Base-by-base conservation (phyloP, 35 echinoderm and acorn worm genomes). In the Apostichopus parvimensis region DNA sequence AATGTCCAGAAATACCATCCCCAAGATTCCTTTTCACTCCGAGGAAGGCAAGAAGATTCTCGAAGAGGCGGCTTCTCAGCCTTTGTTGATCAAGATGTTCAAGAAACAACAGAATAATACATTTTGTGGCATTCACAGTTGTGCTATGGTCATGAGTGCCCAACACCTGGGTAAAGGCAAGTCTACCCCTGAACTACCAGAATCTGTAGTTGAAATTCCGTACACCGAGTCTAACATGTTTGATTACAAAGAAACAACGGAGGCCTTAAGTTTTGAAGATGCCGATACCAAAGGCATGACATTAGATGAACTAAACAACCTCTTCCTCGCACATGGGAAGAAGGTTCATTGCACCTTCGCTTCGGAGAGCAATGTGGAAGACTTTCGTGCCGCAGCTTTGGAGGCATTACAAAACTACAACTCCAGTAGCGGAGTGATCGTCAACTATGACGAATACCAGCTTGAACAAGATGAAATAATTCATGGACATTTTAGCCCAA, bases 401-500 rank as follows among this genome's bases (percentile, higher is more conserved):
- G 65, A 77, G 25, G 93, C 95, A 5, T 75, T 96, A 18, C 23
- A 56, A 2, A 34, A 94, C 6, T 13, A 45, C 9, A 79, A 94
- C 57, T 96, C 95, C 0, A 80, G 72, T 23, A 52, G 58, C 62
- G 93, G 92, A 6, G 83, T 96, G 60, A 94, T 96, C 78, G 91
- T 90, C 5, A 96, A 94, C 85, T 96, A 53, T 77, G 90, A 96
- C 66, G 90, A 94, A 65, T 77, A 66, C 34, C 53, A 62, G 13
- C 82, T 96, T 0, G 76, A 86, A 26, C 95, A 94, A 34, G 78
- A 92, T 92, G 71, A 80, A 28, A 61, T 5, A 20, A 79, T 96
- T 14, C 62, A 64, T 89, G 95, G 95, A 28, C 95, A 96, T 79
- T 96, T 96, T 23, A 96, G 95, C 56, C 92, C 92, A 20, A 77